Base-by-base conservation (phyloP, 2,113 vertebrate species). In the Anguilla rostrata region DNA sequence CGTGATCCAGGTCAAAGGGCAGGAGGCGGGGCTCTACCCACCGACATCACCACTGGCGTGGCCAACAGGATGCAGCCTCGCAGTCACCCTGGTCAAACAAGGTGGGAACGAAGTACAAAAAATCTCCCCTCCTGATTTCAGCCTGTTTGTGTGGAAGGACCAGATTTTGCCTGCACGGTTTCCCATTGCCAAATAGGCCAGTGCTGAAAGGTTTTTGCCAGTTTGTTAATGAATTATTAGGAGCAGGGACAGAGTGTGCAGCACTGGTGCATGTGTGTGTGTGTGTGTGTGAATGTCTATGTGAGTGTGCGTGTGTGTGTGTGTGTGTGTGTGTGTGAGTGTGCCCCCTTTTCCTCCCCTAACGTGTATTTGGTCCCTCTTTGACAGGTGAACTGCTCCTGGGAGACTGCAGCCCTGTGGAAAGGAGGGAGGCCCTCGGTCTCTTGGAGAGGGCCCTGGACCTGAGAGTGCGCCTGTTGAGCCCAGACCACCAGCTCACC, bases 391-490 rank as follows among this genome's bases (percentile, higher is more conserved):
- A 83, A 20, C 22, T 84, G 43, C n/a, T 87, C 26, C 16, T 78
- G 56, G 56, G 20, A 39, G 79, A 41, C 29, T 40, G 53, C 81
- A 81, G 56, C 83, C 85, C 29, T 18, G 43, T 75, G 9, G 81
- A 87, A 7, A 87, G 81, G 40, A 83, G 84, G 34, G 84, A 84
- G 60, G 86, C 84, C 0, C 41, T 60, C 81, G 78, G 39, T 39
- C 41, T 89, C 9, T 82, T 87, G 2, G 81, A 87, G 40, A 89
- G 84, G 83, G 84, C 84, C 53, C 16, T 79, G 79, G 86, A 87
- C 39, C 20, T 87, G 40, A 40, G 46, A 78, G 78, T 84, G 43
- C 7, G 14, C 22, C 43, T 81, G 66, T n/a, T 83, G 84, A 84
- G 87, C 16, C 71, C 71, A 49, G 84, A 88, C 22, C 84, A 89